Percentiles rank a stretch among this genome's conserved stretches.
Conservation (phyloP, 2,888 invertebrate species). For the Onthophagus sagittarius region DNA sequence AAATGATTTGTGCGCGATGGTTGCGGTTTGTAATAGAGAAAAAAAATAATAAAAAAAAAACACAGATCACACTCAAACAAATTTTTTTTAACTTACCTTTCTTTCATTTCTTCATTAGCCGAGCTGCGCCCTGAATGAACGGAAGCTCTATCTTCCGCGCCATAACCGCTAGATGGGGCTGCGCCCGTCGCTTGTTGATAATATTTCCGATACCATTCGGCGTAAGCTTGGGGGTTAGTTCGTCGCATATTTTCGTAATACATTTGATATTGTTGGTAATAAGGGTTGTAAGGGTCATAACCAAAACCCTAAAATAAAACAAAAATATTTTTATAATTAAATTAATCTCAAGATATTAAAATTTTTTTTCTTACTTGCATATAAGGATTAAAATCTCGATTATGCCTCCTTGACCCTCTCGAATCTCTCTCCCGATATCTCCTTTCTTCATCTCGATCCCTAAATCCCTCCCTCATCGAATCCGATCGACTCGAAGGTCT, state of each 20-base stretch:
- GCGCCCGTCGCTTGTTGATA: slow-evolving; percentile 42
- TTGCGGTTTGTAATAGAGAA: slow-evolving; percentile 1
- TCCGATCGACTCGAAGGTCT: slow-evolving; percentile 48
- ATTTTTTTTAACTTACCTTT: slow-evolving; percentile 48
- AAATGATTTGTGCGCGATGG: slow-evolving; percentile 17
- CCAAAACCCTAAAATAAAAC: slow-evolving; percentile 37
- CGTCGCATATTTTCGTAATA: slow-evolving; percentile 76
- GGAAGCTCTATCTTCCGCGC: slow-evolving; percentile 67
- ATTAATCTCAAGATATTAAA: no score
- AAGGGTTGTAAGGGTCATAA: slow-evolving; percentile 58
- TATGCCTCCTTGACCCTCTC: slow-evolving; percentile 39
- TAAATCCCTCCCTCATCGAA: slow-evolving; percentile 45
- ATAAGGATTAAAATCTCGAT: slow-evolving; percentile 44
- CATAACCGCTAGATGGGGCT: slow-evolving; percentile 36
- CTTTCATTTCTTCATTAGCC: slow-evolving; percentile 61
- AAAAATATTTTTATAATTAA: no score
- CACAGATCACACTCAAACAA: not conserved
- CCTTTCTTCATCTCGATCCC: slow-evolving; percentile 43
- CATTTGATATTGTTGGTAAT: slow-evolving; percentile 58
- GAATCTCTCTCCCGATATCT: slow-evolving; percentile 40
- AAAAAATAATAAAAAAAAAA: not conserved
- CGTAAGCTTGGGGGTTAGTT: slow-evolving; percentile 75
- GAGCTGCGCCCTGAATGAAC: slow-evolving; percentile 83
- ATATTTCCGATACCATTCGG: slow-evolving; percentile 73
- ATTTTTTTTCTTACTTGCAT: slow-evolving; percentile 42